Conservation (phyloP, 2,888 invertebrate genomes). For the Aporophyla lueneburgensis region DNA sequence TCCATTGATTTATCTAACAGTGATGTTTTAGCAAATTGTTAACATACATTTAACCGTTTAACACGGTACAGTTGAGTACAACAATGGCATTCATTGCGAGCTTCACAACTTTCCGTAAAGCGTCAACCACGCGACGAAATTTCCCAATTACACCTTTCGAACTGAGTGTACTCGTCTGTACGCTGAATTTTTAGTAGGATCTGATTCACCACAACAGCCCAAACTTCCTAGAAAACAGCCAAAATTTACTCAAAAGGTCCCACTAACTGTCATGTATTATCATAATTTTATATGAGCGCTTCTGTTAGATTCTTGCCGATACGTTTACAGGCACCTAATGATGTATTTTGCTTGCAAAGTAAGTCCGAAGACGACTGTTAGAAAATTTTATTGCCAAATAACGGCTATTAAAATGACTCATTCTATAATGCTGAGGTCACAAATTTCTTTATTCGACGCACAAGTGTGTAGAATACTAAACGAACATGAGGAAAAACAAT, state of each 20-base stretch:
- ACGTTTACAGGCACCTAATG: constrained; percentile 64
- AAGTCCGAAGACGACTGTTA: constrained; percentile 72
- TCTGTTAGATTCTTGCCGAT: constrained; percentile 57
- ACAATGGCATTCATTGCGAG: constrained; percentile 46
- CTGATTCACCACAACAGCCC: constrained; percentile 50
- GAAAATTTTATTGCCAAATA: constrained; percentile 84
- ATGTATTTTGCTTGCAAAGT: constrained; percentile 74
- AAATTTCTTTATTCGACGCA: constrained; percentile 79
- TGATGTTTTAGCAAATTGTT: neutral
- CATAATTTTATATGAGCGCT: constrained; percentile 60
- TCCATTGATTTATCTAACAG: neutral
- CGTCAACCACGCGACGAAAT: constrained; percentile 42
- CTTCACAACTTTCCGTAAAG: constrained; percentile 51
- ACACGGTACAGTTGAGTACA: constrained; percentile 37
- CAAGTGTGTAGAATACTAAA: constrained; percentile 81
- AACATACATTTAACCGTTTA: constrained; percentile 9
- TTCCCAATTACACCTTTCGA: constrained; percentile 48
- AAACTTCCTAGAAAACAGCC: constrained; percentile 53
- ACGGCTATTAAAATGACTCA: constrained; percentile 85
- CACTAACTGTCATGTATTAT: constrained; percentile 50
- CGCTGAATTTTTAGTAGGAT: constrained; percentile 46
- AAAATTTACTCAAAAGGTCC: constrained; percentile 43
- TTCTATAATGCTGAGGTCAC: constrained; percentile 81
- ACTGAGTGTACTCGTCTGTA: constrained; percentile 22
- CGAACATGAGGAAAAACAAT: constrained; percentile 78